Conservation (phyloP, 2,888 invertebrate genomes). For the Neocrepidodera transversa region DNA sequence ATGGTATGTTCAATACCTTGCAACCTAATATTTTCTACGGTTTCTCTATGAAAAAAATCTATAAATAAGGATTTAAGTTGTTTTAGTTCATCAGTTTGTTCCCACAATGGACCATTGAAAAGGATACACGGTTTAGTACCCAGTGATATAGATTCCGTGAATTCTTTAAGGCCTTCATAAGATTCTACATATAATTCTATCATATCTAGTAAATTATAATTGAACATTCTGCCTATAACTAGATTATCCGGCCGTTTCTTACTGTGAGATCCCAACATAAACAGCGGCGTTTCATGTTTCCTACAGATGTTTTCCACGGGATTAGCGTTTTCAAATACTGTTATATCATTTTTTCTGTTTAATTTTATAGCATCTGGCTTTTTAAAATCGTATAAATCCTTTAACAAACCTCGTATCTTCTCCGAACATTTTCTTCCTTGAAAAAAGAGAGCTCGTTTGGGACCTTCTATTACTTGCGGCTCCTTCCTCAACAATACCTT, state of each 20-base stretch:
- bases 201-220: constrained; percentile 93
- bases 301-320: constrained; percentile 78
- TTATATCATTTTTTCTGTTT: constrained; percentile 83
- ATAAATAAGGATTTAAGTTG: constrained; percentile 87
- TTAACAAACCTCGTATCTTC: constrained; percentile 73
- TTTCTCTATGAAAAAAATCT: constrained; percentile 92
- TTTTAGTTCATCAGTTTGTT: constrained; percentile 78
- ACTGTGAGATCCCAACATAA: constrained; percentile 88
- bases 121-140: constrained; percentile 91
- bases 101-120: constrained; percentile 92
- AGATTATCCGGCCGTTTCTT: constrained; percentile 96
- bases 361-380: constrained; percentile 83
- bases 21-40: constrained; percentile 80
- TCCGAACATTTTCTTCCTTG: constrained; percentile 84
- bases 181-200: constrained; percentile 90
- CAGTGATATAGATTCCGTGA: constrained; percentile 68
- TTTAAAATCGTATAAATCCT: constrained; percentile 86
- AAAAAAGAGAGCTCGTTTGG: constrained; percentile 83
- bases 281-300: constrained; percentile 89
- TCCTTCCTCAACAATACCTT: constrained; percentile 80
- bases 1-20: constrained; percentile 94
- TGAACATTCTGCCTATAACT: constrained; percentile 86
- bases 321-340: constrained; percentile 91
- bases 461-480: constrained; percentile 88
- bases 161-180: constrained; percentile 80